A percentile compares a stretch with the other conserved stretches of the same genome.
Evolutionary conservation across 2,797 vertebrate genomes (phyloP).

Genomic region (Danionella dracula): DNA sequence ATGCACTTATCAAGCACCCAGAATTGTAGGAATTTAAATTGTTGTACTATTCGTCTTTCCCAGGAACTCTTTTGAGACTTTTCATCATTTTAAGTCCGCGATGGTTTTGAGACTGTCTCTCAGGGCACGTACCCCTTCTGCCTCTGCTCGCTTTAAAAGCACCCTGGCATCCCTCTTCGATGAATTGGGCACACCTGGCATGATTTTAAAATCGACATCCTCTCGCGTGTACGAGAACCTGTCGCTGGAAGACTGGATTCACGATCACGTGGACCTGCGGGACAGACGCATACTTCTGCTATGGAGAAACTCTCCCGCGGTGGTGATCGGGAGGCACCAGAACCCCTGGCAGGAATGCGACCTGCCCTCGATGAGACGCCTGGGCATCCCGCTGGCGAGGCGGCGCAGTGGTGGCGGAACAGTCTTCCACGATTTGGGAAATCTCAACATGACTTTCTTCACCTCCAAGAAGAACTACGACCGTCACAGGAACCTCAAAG

Average conservation of each 20-base stretch:
- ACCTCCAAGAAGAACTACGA: constrained; percentile 79
- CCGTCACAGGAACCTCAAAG: constrained; percentile 78
- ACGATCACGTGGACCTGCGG: constrained; percentile 74
- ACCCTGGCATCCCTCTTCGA: constrained; percentile 17
- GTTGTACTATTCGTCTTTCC: too few relatives aligned
- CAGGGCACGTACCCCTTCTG: background rate
- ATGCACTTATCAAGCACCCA: too few relatives aligned
- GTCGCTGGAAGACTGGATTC: constrained; percentile 93
- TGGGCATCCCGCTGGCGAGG: constrained; percentile 77
- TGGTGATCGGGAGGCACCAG: constrained; percentile 92
- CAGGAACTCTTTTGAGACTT: too few relatives aligned
- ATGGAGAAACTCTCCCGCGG: constrained; percentile 82
- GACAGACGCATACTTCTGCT: constrained; percentile 72
- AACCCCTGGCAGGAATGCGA: constrained; percentile 93
- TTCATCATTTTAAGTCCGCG: background rate
- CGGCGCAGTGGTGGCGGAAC: constrained; percentile 89
- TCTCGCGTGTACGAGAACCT: constrained; percentile 83
- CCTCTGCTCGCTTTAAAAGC: background rate
- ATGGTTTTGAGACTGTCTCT: constrained; percentile 11
- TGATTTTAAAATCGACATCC: constrained; percentile 80
- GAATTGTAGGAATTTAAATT: too few relatives aligned
- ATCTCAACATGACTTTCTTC: constrained; percentile 95
- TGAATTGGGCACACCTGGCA: constrained; percentile 34
- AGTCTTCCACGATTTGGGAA: constrained; percentile 91
- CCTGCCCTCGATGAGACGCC: constrained; percentile 70